phyloP scores from a whole-genome alignment of 1,140 invertebrate species.

The Metopolophium dirhodum region DNA sequence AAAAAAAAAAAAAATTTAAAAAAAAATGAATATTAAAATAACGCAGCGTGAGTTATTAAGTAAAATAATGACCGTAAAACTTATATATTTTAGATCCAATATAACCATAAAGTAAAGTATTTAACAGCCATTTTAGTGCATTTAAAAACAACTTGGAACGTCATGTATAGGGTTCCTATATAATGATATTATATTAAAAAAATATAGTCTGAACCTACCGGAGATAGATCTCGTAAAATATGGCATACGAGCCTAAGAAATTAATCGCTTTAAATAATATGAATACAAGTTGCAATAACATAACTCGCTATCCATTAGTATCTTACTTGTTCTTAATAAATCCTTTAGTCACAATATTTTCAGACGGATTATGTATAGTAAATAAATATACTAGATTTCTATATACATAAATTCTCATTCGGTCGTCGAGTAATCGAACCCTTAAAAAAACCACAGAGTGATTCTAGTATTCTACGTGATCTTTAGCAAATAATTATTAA shows the following conservation, averaged over 20 bases:
- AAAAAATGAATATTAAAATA: neutral
- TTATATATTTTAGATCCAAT: slow-evolving; percentile 16
- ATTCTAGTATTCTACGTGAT: too few relatives aligned
- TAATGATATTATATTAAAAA: neutral
- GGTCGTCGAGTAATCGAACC: too few relatives aligned
- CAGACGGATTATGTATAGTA: too few relatives aligned
- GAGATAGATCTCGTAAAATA: neutral
- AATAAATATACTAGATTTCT: too few relatives aligned
- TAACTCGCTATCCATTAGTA: neutral
- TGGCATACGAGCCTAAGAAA: neutral
- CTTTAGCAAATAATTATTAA: too few relatives aligned
- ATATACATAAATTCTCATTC: too few relatives aligned
- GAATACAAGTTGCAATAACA: neutral
- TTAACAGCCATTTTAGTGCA: neutral
- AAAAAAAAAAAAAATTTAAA: slow-evolving; percentile 23
- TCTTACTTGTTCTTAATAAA: too few relatives aligned
- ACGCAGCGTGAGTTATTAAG: neutral
- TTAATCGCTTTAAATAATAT: neutral
- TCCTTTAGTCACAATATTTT: too few relatives aligned
- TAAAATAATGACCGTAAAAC: neutral
- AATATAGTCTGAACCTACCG: neutral
- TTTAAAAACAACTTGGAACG: neutral
- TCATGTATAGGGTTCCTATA: neutral
- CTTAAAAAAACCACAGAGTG: too few relatives aligned
- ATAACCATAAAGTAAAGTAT: slow-evolving; percentile 11